Base-by-base conservation (phyloP, 1,140 invertebrate genomes). In the Macrosteles quadrilineatus region DNA sequence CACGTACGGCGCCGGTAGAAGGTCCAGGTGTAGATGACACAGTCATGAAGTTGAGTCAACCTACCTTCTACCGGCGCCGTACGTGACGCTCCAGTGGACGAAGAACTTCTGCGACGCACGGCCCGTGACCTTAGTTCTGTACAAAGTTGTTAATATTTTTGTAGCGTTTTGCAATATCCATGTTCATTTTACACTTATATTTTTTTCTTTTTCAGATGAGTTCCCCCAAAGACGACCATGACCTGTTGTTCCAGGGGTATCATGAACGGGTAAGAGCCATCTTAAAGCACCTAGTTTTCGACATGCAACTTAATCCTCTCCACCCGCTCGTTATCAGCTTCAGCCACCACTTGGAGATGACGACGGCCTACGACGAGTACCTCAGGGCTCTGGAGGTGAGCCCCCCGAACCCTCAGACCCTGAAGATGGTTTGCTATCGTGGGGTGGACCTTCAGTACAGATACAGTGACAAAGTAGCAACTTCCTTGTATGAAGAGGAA, bases 291-390 rank as follows among this genome's bases (percentile, higher is more conserved):
- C 25, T 69, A 9, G 62, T 69, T 19, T 27, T 69, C 25, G 53
- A 69, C 21, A 47, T 40, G 23, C 29, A 31, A 9, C 31, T 69
- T 9, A 21, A n/a, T 25, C 36, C 67, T 1, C 30, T 25, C 14
- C 32, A 62, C n/a, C 29, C 53, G 2, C 30, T 69, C 21, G 53
- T 69, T 9, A 25, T 27, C 23, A 6, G 53, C 67, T 69, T 59
- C 55, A 27, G 36, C 53, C 25, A 32, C 23, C 67, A 62, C 11
- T 30, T 69, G 2, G 12, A 59, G 1, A 36, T 69, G 67, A 31
- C 55, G 3, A 69, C 67, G 21, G 67, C 67, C n/a, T 53, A 69
- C 11, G 36, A n/a, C 0, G 67, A 69, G 67, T 69, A 40, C 55
- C n/a, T 19, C 0, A 21, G 65, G 6, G 21, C 9, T 25, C 23